Evolutionary conservation across 2,888 invertebrate species (phyloP), one percentile per base, ranked within the genome.

Genomic region (Phengaris arion): DNA sequence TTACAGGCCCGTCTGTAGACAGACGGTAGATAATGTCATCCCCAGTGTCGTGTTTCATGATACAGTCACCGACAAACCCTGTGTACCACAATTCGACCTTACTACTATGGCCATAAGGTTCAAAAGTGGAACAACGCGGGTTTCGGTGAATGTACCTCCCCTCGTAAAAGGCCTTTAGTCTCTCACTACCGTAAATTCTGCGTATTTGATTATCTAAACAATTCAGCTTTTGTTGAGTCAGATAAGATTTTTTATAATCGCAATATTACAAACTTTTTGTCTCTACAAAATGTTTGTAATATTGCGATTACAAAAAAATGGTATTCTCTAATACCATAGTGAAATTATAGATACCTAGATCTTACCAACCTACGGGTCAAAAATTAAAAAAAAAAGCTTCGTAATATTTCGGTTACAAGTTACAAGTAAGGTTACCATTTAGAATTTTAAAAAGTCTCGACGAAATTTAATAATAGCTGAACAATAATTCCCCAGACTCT

Each of bases 21-120:
- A 78, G 74, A 74, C 55, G 5, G 55, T 7, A 35, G 64, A 64
- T 64, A 84, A 81, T 83, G 64, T 83, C 82, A 81, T 85, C 85
- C 83, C 81, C 80, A 83, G 88, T 87, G 83, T 91, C 86, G 85
- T 86, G 86, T 92, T 91, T 90, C 89, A 89, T 86, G 87, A 84
- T 85, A 87, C 83, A 85, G 86, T 83, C 35, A 12, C 10, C 9
- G 22, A 64, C 6, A 35, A 45, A 12, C 6, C 35, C 12, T 2
- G 64, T 12, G 35, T 64, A 64, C 12, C 64, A 12, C 35, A 45
- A 35, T 64, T 64, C 12, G 13, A 6, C 12, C 64, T 35, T 64
- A 45, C 7, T 13, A 6, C 35, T 6, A 35, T 12, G 8, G 6
- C 10, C 6, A 64, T 45, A 64, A 35, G 64, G 35, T 35, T 6